Base-by-base conservation (phyloP, 2,888 invertebrate species). In the Cremastinae sp. region DNA sequence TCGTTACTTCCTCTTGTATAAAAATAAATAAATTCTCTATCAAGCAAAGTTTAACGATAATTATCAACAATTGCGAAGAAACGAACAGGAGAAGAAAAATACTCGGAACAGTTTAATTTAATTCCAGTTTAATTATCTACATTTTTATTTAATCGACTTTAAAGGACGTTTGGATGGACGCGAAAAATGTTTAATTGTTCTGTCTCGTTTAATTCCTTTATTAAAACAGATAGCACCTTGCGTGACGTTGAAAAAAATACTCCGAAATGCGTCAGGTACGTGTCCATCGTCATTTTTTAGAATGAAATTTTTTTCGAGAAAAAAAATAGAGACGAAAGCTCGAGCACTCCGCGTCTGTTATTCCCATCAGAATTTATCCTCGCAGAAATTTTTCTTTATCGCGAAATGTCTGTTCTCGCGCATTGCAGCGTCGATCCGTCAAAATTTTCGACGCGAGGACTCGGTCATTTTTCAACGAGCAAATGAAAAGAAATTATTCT, bases 1-100 rank as follows among this genome's bases (percentile, higher is more conserved):
- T 53, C 5, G 47, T 41, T 53, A 5, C 51, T 56, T n/a, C 35
- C 69, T 72, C 56, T 53, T 70, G 83, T 85, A 85, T 80, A 85
- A 85, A 85, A 85, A 85, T 85, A 85, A 85, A 81, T 84, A 84
- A 85, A 84, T 72, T 85, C 83, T 83, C 82, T 83, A 83, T 80
- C 78, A 80, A 70, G 80, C 79, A 74, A 61, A 79, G 81, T 80
- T 55, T 69, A 84, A 83, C 80, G 75, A 79, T 77, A 78, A 74
- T 68, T 16, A 20, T 69, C 14, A 65, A 65, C 70, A 70, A 74
- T 71, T 8, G 28, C 49, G 55, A 76, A n/a, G 72, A 78, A 58
- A 45, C 8, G 74, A 71, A 61, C 58, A 41, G 65, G 28, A 14
- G 55, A 18, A 9, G 28, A 53, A 62, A 4, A 45, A 43, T 37